Base-by-base conservation (phyloP, 2,797 vertebrate genomes). In the Lophotriccus pileatus region DNA sequence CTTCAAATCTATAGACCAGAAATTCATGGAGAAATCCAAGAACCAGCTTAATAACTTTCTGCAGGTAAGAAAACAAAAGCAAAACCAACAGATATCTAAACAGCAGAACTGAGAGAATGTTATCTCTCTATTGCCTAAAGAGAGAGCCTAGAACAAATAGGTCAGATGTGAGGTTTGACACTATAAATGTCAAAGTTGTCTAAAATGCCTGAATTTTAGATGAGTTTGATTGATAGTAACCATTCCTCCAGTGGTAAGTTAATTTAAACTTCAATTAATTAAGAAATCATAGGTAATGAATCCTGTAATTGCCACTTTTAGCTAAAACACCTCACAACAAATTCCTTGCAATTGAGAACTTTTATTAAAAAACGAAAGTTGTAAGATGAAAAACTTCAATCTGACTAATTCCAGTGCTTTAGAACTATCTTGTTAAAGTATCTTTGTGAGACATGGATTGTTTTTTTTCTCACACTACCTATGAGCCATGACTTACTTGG, bases 1-100 rank as follows among this genome's bases (percentile, higher is more conserved):
- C 90, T 99, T 99, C 98, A 99, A 99, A 98, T 99, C 99, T 76
- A 90, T 99, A 86, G 99, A 99, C 98, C 99, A 99, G 95, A 99
- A 99, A 95, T 99, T 99, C 95, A 97, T 99, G 94, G 99, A 99
- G 89, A 99, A 99, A 97, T 99, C 99, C 93, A 99, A 99, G 98
- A 99, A 98, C 63, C 99, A 99, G 95, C 98, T 99, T 95, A 99
- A 99, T 98, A 98, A 98, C 85, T 99, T 99, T 96, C 98, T 99
- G 87, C 99, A 99, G 99, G 99, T 99, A 98, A 98, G 97, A 44
- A 76, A 78, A 49, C 32, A 80, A 69, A 74, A 20, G 14, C 28
- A 46, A 41, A 85, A 23, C 1, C 47, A 75, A 15, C 23, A 67
- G 49, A 36, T 53, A 18, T 23, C 55, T 60, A 16, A 92, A 52